Conservation (phyloP, 1,140 invertebrate species). For the Caligus rogercresseyi region DNA sequence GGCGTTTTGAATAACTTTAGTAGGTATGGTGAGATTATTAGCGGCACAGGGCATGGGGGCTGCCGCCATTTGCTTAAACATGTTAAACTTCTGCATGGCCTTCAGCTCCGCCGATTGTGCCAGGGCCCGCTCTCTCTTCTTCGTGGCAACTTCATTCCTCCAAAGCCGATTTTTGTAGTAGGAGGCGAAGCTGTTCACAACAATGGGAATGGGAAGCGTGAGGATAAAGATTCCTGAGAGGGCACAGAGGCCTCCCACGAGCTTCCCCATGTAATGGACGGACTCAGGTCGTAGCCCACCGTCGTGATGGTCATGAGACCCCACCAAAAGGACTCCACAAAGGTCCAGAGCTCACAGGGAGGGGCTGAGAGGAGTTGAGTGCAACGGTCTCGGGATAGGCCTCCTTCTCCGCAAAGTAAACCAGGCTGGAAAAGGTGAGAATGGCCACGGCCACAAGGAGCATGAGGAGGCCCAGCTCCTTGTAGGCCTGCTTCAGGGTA, state of each 20-base stretch:
- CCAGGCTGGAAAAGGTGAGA: conserved; percentile 18
- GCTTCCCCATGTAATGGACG: conserved; percentile 11
- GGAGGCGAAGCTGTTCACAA: conserved; percentile 18
- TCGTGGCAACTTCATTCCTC: conserved; percentile 18
- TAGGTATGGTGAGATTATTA: not conserved
- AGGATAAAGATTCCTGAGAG: conserved; percentile 18
- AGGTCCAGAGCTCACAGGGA: conserved; percentile 9
- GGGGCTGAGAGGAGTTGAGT: not conserved
- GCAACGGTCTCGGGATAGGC: not conserved
- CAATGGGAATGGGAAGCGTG: conserved; percentile 19
- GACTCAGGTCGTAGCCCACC: conserved; percentile 16
- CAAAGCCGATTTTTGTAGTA: conserved; percentile 20
- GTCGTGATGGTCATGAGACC: conserved; percentile 20
- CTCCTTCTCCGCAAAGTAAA: conserved; percentile 15
- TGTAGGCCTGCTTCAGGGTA: conserved; percentile 17
- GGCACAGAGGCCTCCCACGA: conserved; percentile 17
- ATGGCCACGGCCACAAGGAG: conserved; percentile 19
- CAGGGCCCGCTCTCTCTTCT: conserved; percentile 5
- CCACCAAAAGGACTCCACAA: conserved; percentile 21
- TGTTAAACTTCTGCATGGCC: not conserved
- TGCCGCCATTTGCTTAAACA: not conserved
- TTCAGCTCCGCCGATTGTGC: not conserved
- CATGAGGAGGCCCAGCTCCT: conserved; percentile 19
- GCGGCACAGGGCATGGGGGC: not conserved
- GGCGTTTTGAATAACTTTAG: not conserved